Percentiles rank a stretch among this genome's conserved stretches.
Conservation (phyloP, 2,888 invertebrate genomes). For the Julus scanicus region DNA sequence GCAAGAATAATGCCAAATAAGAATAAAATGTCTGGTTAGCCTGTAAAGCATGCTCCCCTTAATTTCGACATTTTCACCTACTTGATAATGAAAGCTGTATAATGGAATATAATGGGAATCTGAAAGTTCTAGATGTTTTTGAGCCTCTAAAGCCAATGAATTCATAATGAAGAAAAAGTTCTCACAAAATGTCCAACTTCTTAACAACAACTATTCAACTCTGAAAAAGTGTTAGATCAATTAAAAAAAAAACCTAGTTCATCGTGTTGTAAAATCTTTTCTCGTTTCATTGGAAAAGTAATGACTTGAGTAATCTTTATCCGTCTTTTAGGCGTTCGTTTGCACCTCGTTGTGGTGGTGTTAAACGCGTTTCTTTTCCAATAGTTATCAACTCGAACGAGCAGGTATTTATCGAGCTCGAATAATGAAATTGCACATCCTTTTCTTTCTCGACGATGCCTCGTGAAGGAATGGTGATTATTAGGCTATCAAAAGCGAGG, state of each 20-base stretch:
- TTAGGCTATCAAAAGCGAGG: neutral
- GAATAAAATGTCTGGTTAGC: no score
- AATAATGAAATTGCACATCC: conserved; percentile 21
- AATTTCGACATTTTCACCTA: no score
- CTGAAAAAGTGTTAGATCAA: no score
- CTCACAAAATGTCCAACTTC: no score
- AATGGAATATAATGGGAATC: no score
- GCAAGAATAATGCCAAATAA: no score
- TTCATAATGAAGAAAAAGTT: no score
- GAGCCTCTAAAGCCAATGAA: no score
- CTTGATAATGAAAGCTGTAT: no score
- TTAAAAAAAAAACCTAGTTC: neutral
- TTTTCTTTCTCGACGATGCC: neutral
- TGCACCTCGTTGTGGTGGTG: neutral
- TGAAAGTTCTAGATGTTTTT: no score
- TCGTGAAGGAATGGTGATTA: neutral
- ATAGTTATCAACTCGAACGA: neutral
- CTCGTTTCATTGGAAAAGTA: neutral
- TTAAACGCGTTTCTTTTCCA: neutral
- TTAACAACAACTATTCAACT: no score
- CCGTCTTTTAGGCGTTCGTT: neutral
- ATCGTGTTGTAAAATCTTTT: neutral
- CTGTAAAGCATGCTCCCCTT: no score
- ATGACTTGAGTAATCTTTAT: neutral
- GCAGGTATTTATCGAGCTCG: neutral